These are phyloP conservation scores for Ophioninae sp. DNA, from an alignment of 2,888 invertebrate species.

Conservation along the genomic window DNA sequence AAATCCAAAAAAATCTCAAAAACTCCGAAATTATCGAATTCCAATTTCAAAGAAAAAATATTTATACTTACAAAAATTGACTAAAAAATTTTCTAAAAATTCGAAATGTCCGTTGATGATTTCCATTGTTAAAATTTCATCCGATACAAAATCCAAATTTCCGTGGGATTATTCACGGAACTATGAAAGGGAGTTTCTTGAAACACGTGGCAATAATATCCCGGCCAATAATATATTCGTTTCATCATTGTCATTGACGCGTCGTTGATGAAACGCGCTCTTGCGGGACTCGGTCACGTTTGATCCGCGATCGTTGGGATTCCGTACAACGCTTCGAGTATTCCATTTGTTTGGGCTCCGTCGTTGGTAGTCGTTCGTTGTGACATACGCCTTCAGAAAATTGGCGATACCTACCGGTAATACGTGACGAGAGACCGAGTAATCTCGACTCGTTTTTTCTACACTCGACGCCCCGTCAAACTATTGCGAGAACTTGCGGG, in stretches of 20 bases:
- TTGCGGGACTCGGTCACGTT: not conserved
- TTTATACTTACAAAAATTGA: too few species aligned
- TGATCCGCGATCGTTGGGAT: not conserved
- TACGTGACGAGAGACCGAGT: not conserved
- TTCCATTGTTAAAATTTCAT: not conserved
- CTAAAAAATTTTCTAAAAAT: too few species aligned
- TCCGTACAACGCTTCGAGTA: not conserved
- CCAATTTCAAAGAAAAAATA: too few species aligned
- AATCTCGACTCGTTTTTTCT: not conserved
- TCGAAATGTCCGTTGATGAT: too few species aligned
- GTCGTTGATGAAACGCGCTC: not conserved
- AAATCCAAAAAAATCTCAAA: too few species aligned
- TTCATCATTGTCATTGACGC: not conserved
- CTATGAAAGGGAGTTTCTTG: not conserved
- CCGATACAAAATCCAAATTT: not conserved
- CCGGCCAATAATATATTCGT: not conserved
- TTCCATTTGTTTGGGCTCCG: not conserved
- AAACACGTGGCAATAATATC: not conserved
- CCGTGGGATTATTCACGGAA: not conserved
- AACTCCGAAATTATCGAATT: too few species aligned
- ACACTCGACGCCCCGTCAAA: not conserved
- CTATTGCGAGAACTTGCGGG: not conserved
- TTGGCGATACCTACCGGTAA: not conserved
- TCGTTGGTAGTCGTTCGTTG: not conserved
- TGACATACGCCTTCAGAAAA: not conserved